Evolutionary conservation across 2,888 invertebrate genomes (phyloP).

Genomic region (Andricus curvator): DNA sequence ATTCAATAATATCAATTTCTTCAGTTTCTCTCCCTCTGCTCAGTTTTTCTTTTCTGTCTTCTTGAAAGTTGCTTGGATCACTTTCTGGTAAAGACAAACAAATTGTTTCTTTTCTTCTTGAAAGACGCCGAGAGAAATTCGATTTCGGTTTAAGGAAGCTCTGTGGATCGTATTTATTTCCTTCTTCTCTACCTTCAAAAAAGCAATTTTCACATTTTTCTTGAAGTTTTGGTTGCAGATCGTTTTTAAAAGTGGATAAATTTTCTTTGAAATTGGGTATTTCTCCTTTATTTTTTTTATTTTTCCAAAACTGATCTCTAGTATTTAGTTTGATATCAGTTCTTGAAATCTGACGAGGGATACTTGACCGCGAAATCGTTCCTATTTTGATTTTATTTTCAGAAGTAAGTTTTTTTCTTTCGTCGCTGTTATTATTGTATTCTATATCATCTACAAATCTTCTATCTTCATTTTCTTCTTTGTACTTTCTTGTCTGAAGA

Average conservation of each 20-base stretch:
- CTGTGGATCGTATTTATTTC: neutral
- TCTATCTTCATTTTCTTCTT: neutral
- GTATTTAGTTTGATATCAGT: neutral
- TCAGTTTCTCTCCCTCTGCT: neutral
- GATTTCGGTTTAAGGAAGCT: neutral
- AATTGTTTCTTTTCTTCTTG: neutral
- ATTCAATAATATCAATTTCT: neutral
- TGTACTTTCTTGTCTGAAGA: neutral
- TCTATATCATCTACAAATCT: neutral
- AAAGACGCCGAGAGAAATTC: neutral
- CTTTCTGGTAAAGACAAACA: neutral
- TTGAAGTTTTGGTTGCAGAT: neutral
- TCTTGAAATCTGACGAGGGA: conserved; percentile 8
- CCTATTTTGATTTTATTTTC: neutral
- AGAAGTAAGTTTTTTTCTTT: neutral
- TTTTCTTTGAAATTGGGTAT: neutral
- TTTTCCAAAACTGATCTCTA: conserved; percentile 26
- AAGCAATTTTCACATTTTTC: neutral
- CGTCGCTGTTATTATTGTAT: neutral
- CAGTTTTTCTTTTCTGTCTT: neutral
- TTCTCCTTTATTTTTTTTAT: neutral
- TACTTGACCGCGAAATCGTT: neutral
- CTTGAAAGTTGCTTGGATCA: neutral
- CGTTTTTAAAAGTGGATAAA: neutral
- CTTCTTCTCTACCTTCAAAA: neutral